These are phyloP conservation scores for Falco naumanni DNA, from an alignment of 2,797 vertebrate species.

Conservation along the genomic window DNA sequence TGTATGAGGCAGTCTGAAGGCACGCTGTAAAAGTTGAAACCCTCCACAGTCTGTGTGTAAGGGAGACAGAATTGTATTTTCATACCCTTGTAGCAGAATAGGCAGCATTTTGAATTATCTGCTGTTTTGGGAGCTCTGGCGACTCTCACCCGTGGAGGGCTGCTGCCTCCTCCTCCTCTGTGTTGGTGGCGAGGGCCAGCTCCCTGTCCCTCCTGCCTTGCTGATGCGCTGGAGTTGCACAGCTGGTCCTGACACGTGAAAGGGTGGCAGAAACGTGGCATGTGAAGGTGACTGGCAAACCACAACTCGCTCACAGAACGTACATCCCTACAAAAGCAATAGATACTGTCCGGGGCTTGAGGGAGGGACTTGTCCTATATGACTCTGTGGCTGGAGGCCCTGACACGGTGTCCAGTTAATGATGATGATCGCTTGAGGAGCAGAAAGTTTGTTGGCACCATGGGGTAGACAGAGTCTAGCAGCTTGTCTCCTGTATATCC, in stretches of 20 bases:
- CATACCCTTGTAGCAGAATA: neutral
- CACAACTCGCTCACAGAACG: neutral
- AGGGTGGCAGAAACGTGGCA: neutral
- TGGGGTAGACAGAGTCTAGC: neutral
- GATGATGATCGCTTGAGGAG: neutral
- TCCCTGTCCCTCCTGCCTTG: neutral
- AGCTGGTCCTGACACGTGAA: neutral
- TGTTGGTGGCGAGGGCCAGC: rapidly evolving
- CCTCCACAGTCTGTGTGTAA: neutral
- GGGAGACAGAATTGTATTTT: neutral
- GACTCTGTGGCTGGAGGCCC: neutral
- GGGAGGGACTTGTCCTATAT: neutral
- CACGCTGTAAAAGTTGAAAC: neutral
- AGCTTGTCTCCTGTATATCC: neutral
- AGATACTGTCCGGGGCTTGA: neutral
- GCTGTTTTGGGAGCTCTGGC: neutral
- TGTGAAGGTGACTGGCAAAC: neutral
- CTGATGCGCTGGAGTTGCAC: neutral
- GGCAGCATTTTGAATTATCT: neutral
- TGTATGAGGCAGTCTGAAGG: neutral
- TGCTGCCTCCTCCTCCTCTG: neutral
- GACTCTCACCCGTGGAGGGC: rapidly evolving
- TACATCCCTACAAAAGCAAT: neutral
- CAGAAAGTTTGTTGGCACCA: neutral
- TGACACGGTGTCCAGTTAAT: rapidly evolving